A percentile compares a stretch with the other conserved stretches of the same genome.
Evolutionary conservation across 2,888 invertebrate species (phyloP).

Genomic region (Imbricaverruca yamaguchii): DNA sequence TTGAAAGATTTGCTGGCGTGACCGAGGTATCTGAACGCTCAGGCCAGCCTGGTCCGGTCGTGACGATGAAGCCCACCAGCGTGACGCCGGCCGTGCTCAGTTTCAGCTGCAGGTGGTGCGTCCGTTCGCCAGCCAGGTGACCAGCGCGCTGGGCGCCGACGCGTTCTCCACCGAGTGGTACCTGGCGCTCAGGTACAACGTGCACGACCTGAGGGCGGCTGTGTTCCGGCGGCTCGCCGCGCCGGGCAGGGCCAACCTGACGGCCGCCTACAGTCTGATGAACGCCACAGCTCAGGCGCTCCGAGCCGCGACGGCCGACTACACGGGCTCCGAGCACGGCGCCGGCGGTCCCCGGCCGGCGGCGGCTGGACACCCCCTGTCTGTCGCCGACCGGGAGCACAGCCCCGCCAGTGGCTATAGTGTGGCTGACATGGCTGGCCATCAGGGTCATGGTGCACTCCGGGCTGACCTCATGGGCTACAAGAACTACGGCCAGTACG

Average conservation of each 20-base stretch:
- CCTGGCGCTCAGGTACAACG: background rate
- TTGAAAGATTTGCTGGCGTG: too few relatives aligned
- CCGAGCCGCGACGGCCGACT: background rate
- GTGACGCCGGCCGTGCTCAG: background rate
- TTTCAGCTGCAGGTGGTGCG: background rate
- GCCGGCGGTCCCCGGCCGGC: too few relatives aligned
- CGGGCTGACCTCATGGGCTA: too few relatives aligned
- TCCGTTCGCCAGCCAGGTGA: background rate
- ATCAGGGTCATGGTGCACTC: too few relatives aligned
- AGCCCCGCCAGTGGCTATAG: background rate
- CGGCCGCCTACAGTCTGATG: constrained; percentile 1
- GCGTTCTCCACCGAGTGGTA: background rate
- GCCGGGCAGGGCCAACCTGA: background rate
- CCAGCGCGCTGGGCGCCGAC: background rate
- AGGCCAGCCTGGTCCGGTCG: too few relatives aligned
- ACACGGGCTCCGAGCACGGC: background rate
- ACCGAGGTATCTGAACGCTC: too few relatives aligned
- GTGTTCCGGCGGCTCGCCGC: background rate
- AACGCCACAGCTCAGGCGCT: background rate
- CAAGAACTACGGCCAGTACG: background rate
- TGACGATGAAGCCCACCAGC: too few relatives aligned
- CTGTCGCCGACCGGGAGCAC: background rate
- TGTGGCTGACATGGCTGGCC: too few relatives aligned
- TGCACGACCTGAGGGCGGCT: background rate
- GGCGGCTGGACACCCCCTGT: too few relatives aligned